Evolutionary conservation across 2,113 vertebrate genomes (phyloP).

Genomic region (Phyllostomus discolor): DNA sequence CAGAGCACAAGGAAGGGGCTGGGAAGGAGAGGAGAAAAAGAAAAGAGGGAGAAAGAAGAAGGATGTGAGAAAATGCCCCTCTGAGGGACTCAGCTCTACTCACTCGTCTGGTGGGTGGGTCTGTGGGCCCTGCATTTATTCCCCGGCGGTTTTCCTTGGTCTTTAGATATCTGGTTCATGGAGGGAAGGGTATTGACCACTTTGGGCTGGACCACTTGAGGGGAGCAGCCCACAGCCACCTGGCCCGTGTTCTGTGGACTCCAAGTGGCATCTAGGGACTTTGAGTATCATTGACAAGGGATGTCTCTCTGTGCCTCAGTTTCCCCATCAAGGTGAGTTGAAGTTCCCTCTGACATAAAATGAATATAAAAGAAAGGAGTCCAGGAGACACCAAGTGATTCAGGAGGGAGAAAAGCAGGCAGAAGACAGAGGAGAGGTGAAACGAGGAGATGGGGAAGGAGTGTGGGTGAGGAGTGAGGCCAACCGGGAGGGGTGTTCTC

Average conservation of each 20-base stretch:
- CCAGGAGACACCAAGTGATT: not conserved
- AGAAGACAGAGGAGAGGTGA: not conserved
- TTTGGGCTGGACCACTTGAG: not conserved
- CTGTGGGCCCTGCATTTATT: not conserved
- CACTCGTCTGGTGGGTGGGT: not conserved
- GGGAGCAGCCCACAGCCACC: not conserved
- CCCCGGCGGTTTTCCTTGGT: not conserved
- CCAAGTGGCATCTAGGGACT: not conserved
- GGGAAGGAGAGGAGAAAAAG: not conserved
- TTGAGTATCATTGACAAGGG: not conserved
- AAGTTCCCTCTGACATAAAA: not conserved
- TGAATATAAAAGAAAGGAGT: not conserved
- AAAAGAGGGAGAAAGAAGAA: not conserved
- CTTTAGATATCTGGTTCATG: not conserved
- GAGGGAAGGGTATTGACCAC: not conserved
- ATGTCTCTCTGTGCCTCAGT: not conserved
- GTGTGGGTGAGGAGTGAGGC: not conserved
- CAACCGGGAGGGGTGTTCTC: not conserved
- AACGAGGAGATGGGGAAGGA: not conserved
- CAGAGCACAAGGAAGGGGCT: not conserved
- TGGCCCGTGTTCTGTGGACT: not conserved
- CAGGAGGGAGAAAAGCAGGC: not conserved
- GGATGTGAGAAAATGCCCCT: not conserved
- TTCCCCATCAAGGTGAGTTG: not conserved
- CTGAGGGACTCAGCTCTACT: not conserved